phyloP scores from a whole-genome alignment of 2,113 vertebrate genomes.

The Corythornis madagascariensis region DNA sequence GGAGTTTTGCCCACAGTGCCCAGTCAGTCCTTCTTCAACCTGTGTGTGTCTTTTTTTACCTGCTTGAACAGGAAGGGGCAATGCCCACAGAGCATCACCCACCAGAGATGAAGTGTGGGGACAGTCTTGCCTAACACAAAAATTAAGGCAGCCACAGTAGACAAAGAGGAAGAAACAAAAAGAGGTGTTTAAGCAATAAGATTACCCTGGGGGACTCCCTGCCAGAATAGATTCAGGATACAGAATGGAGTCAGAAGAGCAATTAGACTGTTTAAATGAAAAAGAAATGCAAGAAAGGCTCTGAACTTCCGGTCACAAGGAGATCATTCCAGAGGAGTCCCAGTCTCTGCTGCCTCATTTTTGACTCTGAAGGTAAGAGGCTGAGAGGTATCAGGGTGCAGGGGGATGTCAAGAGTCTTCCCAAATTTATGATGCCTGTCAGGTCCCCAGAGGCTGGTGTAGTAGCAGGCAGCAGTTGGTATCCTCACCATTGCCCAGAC shows the following conservation, averaged over 20 bases:
- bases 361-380: neutral
- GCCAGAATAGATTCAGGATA: neutral
- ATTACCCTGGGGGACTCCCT: neutral
- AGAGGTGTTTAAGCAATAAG: neutral
- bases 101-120: neutral
- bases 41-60: neutral
- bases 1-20: neutral
- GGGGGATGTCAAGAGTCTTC: neutral
- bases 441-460: neutral
- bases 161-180: neutral
- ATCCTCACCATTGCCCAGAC: neutral
- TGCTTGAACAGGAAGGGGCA: neutral
- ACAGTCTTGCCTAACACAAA: neutral
- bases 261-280: neutral
- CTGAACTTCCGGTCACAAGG: neutral
- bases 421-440: neutral
- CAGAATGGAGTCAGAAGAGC: neutral
- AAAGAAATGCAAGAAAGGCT: neutral
- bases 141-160: neutral
- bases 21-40: neutral
- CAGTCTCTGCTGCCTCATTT: neutral
- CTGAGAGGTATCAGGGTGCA: neutral
- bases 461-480: neutral
- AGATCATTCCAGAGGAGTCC: neutral
- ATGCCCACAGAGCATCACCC: neutral